These are phyloP conservation scores for Vidua macroura DNA, from an alignment of 2,113 vertebrate genomes.

Conservation along the genomic window DNA sequence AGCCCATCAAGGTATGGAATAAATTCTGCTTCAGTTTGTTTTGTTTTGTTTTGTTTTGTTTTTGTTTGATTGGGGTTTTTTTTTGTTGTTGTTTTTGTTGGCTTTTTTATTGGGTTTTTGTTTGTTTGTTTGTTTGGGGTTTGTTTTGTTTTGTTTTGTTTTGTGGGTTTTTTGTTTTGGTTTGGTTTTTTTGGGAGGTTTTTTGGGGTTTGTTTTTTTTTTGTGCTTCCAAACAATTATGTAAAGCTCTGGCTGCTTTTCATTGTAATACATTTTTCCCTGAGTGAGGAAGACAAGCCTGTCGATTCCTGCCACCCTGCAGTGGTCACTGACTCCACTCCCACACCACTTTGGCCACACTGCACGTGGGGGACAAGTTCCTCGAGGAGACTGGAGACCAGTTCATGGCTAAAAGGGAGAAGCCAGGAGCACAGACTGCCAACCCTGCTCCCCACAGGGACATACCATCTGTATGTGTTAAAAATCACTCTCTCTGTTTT, in stretches of 20 bases:
- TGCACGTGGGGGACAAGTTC: accelerated
- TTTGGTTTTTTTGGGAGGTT: no score
- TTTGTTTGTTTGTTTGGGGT: no score
- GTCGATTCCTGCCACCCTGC: background rate
- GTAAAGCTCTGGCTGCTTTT: background rate
- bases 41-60: no score
- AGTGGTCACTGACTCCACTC: background rate
- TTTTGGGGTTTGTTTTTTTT: no score
- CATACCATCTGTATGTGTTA: background rate
- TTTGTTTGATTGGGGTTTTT: no score
- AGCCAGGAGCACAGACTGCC: background rate
- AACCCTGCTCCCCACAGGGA: background rate
- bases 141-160: no score
- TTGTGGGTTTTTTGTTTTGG: no score
- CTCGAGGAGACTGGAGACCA: accelerated
- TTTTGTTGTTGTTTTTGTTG: no score
- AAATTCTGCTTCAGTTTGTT: no score
- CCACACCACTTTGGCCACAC: background rate
- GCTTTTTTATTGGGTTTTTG: no score
- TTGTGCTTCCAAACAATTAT: background rate
- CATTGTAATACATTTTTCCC: background rate
- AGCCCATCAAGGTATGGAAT: background rate
- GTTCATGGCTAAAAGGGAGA: background rate
- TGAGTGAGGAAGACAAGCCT: background rate
- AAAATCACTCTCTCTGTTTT: background rate